Evolutionary conservation across 2,113 vertebrate species (phyloP).

Genomic region (Larimichthys polyactis): DNA sequence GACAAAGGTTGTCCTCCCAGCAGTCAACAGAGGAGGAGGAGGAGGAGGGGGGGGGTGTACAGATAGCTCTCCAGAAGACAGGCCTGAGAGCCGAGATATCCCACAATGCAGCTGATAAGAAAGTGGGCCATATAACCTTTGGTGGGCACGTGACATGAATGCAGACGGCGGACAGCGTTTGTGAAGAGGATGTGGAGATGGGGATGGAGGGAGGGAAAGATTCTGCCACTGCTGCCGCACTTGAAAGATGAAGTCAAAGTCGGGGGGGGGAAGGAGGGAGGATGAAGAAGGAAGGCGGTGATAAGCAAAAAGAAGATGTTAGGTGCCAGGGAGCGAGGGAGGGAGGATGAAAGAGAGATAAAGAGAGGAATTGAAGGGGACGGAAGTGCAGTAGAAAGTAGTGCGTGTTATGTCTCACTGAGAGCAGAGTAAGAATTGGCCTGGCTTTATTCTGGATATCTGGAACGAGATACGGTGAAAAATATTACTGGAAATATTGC

Average conservation of each 20-base stretch:
- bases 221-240: slow-evolving; percentile 52
- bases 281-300: slow-evolving; percentile 64
- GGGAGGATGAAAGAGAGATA: slow-evolving; percentile 56
- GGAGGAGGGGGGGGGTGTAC: slow-evolving; percentile 71
- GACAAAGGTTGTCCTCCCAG: slow-evolving; percentile 73
- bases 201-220: slow-evolving; percentile 60
- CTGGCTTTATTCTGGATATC: slow-evolving; percentile 11
- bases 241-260: slow-evolving; percentile 85
- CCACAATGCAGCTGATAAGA: slow-evolving; percentile 90
- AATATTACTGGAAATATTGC: neutral
- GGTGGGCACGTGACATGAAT: slow-evolving; percentile 87
- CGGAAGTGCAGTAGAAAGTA: slow-evolving; percentile 24
- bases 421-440: slow-evolving; percentile 28
- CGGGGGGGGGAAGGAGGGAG: slow-evolving; percentile 54
- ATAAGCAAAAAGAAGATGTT: slow-evolving; percentile 81
- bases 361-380: slow-evolving; percentile 50
- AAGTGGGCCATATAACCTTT: slow-evolving; percentile 85
- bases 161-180: slow-evolving; percentile 77
- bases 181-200: slow-evolving; percentile 60
- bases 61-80: slow-evolving; percentile 81
- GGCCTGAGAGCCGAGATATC: slow-evolving; percentile 81
- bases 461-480: neutral
- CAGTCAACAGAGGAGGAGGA: slow-evolving; percentile 75
- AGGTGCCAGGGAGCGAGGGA: slow-evolving; percentile 64
- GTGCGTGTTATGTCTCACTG: slow-evolving; percentile 26